Evolutionary conservation across 2,797 vertebrate genomes (phyloP), one percentile per base, ranked within the genome.

Genomic region (Austrolebias charrua): DNA sequence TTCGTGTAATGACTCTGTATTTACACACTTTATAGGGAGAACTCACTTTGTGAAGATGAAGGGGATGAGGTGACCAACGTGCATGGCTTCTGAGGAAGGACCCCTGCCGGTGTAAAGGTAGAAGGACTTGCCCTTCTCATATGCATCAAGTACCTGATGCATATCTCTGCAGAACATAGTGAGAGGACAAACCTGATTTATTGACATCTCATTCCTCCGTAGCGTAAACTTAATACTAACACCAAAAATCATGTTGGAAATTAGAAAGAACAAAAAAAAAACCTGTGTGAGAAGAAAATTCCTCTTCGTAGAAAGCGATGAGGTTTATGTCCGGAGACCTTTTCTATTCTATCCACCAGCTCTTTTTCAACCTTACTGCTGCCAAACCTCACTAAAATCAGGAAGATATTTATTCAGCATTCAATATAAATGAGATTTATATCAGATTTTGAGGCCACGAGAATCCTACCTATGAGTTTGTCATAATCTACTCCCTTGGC

Each of bases 241-340:
- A 35, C 33, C 33, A 35, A 40, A 40, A 11, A 13, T 33, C 6
- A 53, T 38, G 12, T 63, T 1, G 33, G 24, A 4, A 49, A 52
- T 15, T 2, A 55, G 49, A 20, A 63, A 44, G 1, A 56, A 44
- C 12, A 60, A 28, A n/a, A n/a, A n/a, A n/a, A n/a, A 53, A 56
- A 98, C 97, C 98, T 95, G 91, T 99, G 98, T 55, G 97, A 99
- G 86, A 99, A 99, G 88, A 99, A 99, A 86, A 96, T 94, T 79
- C 95, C 96, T 85, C 97, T 91, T 6, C 95, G 92, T 53, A 99
- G 92, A 82, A 99, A 98, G 55, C 65, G 95, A 79, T 99, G 98
- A n/a, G 95, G 86, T 60, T 86, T 95, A 76, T 95, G 93, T 62
- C 95, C 95, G 0, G 69, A 92, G 44, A 96, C 92, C 56, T 88